Percentiles rank a stretch among this genome's conserved stretches.
phyloP scores from a whole-genome alignment of 2,797 vertebrate species.

The Phyllotis vaccarum region DNA sequence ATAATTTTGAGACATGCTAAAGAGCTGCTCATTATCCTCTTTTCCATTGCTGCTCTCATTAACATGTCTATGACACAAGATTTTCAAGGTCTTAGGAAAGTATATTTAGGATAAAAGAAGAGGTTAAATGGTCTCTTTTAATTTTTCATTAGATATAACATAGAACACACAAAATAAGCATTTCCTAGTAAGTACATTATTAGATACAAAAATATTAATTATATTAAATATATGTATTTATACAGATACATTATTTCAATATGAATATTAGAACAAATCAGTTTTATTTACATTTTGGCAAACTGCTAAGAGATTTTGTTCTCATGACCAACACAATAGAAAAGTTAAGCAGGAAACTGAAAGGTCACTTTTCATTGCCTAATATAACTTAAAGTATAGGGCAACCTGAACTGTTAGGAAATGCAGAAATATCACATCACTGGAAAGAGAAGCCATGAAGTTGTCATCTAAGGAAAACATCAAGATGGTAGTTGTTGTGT shows the following conservation, averaged over 20 bases:
- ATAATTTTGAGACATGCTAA: constrained; percentile 30
- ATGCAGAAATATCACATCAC: not conserved
- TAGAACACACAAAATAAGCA: not conserved
- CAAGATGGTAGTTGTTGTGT: not conserved
- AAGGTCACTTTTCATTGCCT: not conserved
- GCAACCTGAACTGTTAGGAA: not conserved
- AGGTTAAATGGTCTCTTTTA: not conserved
- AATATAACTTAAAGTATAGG: not conserved
- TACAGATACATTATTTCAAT: too few species aligned
- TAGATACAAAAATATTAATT: not conserved
- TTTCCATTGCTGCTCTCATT: not conserved
- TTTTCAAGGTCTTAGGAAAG: constrained; percentile 8
- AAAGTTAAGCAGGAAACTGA: not conserved
- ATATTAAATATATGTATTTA: too few species aligned
- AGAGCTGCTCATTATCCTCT: constrained; percentile 29
- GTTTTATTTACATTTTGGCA: not conserved
- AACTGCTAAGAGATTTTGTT: not conserved
- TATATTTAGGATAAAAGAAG: not conserved
- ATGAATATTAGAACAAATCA: not conserved
- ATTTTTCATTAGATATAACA: not conserved
- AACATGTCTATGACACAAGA: constrained; percentile 48
- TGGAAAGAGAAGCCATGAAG: not conserved
- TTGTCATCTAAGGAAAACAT: not conserved
- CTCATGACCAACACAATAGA: not conserved
- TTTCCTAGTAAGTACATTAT: not conserved